Evolutionary conservation across 2,888 invertebrate genomes (phyloP).

Genomic region (Synanthedon formicaeformis): DNA sequence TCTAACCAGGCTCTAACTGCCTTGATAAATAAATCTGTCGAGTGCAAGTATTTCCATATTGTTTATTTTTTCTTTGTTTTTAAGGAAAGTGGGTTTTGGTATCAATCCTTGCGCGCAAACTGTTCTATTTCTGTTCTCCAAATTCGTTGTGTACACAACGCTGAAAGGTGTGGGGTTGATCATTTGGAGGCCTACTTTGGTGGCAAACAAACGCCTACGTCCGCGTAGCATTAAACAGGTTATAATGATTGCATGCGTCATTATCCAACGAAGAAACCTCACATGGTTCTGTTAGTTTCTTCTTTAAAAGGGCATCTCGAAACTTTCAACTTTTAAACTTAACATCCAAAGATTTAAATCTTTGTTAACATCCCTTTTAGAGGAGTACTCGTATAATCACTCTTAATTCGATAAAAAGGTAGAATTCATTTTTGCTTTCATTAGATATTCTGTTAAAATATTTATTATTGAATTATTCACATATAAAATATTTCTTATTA

Average conservation of each 20-base stretch:
- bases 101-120: conserved; percentile 6
- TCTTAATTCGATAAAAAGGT: not conserved
- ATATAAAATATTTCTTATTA: too few species aligned
- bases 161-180: conserved; percentile 2
- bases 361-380: not conserved
- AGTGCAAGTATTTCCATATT: too few species aligned
- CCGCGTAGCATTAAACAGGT: not conserved
- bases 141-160: conserved; percentile 4
- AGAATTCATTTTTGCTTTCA: too few species aligned
- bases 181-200: conserved; percentile 1
- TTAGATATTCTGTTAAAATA: too few species aligned
- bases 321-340: too few species aligned
- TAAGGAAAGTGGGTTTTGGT: conserved; percentile 2
- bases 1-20: too few species aligned
- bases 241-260: not conserved
- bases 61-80: not conserved
- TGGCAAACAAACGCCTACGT: conserved; percentile 4
- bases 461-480: too few species aligned
- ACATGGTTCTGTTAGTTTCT: not conserved
- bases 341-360: too few species aligned
- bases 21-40: too few species aligned
- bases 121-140: conserved; percentile 6
- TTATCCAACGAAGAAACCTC: not conserved
- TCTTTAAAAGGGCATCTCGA: not conserved
- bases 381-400: not conserved